Evolutionary conservation across 2,113 vertebrate genomes (phyloP).

Genomic region (Ailuropoda melanoleuca): DNA sequence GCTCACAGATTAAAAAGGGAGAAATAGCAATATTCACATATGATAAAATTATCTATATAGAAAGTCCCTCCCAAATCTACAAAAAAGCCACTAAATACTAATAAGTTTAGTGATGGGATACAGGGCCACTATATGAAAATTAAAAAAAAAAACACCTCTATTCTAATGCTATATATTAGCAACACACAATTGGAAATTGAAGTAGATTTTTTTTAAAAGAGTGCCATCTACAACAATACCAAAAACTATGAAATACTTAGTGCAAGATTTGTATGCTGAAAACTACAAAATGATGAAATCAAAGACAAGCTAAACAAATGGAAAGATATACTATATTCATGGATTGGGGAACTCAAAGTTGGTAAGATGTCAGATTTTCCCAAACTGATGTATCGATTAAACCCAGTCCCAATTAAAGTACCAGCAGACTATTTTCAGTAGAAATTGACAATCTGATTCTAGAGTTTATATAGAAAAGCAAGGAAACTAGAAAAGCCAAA

Average conservation of each 20-base stretch:
- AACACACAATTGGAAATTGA: neutral
- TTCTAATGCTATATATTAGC: neutral
- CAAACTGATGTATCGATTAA: neutral
- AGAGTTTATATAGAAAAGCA: neutral
- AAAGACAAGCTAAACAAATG: neutral
- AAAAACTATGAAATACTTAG: neutral
- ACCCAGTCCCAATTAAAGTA: neutral
- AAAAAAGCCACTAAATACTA: neutral
- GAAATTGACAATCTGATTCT: neutral
- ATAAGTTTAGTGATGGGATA: neutral
- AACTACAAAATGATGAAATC: neutral
- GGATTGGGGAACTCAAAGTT: neutral
- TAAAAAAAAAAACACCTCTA: neutral
- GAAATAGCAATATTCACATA: neutral
- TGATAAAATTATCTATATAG: neutral
- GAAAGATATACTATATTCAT: neutral
- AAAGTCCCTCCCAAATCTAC: neutral
- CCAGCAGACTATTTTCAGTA: neutral
- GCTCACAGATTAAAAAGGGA: neutral
- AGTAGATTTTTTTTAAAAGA: neutral
- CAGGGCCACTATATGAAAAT: neutral
- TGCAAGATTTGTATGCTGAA: neutral
- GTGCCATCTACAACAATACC: neutral
- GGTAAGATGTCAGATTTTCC: neutral
- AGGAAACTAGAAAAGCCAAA: constrained; percentile 6